A percentile compares a stretch with the other conserved stretches of the same genome.
phyloP scores from a whole-genome alignment of 2,888 invertebrate species.

The Odontothrips loti region DNA sequence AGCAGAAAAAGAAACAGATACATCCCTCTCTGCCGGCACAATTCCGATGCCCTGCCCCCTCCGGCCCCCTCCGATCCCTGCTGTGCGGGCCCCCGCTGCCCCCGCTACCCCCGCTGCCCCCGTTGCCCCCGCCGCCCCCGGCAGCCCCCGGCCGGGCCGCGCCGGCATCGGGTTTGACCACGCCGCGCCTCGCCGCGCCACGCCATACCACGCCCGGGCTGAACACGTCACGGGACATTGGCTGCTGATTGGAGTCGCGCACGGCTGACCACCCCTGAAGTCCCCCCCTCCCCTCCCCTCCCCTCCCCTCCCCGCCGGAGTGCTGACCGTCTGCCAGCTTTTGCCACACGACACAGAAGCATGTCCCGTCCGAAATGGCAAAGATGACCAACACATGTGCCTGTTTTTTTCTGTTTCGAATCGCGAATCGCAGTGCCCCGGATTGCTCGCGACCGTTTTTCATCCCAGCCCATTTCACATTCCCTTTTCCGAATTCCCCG shows the following conservation, averaged over 20 bases:
- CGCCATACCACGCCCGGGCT: slow-evolving; percentile 1
- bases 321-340: slow-evolving; percentile 12
- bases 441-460: no score
- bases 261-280: background rate
- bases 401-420: no score
- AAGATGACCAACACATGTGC: no score
- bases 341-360: background rate
- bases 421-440: no score
- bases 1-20: slow-evolving; percentile 25
- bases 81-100: background rate
- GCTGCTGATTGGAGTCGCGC: slow-evolving; percentile 20
- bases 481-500: no score
- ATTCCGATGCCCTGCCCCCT: background rate
- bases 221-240: slow-evolving; percentile 24
- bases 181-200: slow-evolving; percentile 2
- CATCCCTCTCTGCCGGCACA: slow-evolving; percentile 1
- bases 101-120: no score
- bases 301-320: background rate
- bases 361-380: no score
- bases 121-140: background rate
- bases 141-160: no score
- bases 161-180: background rate
- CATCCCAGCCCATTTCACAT: no score
- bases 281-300: background rate
- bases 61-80: no score